Base-by-base conservation (phyloP, 2,888 invertebrate genomes). In the Campaea margaritaria region DNA sequence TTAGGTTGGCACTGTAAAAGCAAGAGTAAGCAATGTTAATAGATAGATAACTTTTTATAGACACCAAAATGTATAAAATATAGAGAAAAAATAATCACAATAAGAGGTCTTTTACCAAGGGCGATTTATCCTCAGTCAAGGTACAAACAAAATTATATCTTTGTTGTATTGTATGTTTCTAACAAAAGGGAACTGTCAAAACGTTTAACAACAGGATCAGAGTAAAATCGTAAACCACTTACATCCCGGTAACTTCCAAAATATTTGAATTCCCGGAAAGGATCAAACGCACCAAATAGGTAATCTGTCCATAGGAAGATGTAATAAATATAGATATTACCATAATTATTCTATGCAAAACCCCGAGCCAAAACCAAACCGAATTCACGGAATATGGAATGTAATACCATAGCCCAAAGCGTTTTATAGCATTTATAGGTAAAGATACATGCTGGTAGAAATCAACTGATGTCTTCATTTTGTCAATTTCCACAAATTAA, bases 181-280 rank as follows among this genome's bases (percentile, higher is more conserved):
- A 5, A 21, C 5, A 21, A 41, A 15, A 41, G 13, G 0, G n/a
- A 36, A 31, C 9, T 31, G 31, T 9, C 31, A 31, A 9, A 3
- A 31, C 1, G 31, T 31, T 31, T 9, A 36, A 36, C 7, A 11
- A 12, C 12, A n/a, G 4, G 36, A n/a, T 34, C 12, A 2, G 36
- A 12, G 3, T 36, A 36, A 2, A n/a, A 12, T 21, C 12, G 8
- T 43, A 43, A 39, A 49, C 10, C 39, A 81, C 86, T 81, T 69
- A 87, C 86, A 78, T 77, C 3, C 78, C 74, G 56, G 79, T 81
- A 1, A 81, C 73, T 62, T 79, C 79, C 54, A 82, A 78, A 60
- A 87, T 75, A 55, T 81, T 74, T 39, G 73, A 74, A 28, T 77
- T 65, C 2, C 77, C 79, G 1, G 78, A 73, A n/a, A 63, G 36